phyloP scores from a whole-genome alignment of 2,113 vertebrate genomes.

The Microcebus murinus region DNA sequence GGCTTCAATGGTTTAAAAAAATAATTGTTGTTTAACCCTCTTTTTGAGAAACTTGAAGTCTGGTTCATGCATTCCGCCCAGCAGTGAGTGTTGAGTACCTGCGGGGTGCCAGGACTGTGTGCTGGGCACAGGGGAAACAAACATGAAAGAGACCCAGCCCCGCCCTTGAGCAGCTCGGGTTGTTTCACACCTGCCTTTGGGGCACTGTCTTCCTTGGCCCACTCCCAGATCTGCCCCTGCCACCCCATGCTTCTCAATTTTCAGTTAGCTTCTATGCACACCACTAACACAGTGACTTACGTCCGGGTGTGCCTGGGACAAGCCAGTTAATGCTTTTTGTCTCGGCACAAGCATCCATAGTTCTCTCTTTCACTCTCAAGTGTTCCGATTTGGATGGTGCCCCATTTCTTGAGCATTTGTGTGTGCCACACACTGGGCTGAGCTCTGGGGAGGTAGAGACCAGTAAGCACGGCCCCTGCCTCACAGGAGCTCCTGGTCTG shows the following conservation, averaged over 20 bases:
- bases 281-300: no score
- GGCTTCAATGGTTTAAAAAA: background rate
- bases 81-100: no score
- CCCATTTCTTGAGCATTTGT: background rate
- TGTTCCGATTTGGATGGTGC: background rate
- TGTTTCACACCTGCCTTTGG: background rate
- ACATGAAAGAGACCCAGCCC: background rate
- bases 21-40: background rate
- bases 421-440: background rate
- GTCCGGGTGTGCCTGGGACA: background rate
- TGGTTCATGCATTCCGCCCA: background rate
- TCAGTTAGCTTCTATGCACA: accelerated
- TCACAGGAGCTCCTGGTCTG: no score
- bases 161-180: background rate
- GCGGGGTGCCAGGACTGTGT: background rate
- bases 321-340: background rate
- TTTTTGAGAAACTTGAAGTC: background rate
- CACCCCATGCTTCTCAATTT: background rate
- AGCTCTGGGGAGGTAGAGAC: no score
- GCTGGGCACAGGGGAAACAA: background rate
- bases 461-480: background rate
- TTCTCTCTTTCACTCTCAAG: background rate
- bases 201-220: background rate
- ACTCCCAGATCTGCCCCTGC: background rate
- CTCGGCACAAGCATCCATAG: background rate